phyloP scores from a whole-genome alignment of 2,113 vertebrate genomes.

The Murina feae region DNA sequence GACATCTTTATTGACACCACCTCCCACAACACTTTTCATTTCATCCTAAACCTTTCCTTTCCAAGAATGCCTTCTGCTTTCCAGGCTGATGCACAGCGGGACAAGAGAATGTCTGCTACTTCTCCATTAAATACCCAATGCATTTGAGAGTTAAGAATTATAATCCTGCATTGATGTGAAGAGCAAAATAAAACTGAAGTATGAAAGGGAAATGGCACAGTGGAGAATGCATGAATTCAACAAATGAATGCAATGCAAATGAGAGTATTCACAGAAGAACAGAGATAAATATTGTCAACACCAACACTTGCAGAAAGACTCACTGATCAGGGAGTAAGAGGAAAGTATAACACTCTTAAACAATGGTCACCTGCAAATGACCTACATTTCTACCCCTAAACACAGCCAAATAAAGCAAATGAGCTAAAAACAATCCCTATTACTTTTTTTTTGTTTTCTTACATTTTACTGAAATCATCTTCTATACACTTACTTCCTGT shows the following conservation, averaged over 20 bases:
- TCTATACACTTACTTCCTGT: conserved; percentile 49
- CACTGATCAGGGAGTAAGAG: not conserved
- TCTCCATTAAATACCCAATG: conserved; percentile 61
- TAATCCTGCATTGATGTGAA: conserved; percentile 48
- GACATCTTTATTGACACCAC: conserved; percentile 53
- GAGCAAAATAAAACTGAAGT: conserved; percentile 64
- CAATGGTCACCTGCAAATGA: not conserved
- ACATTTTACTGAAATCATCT: conserved; percentile 66
- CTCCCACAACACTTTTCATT: not conserved
- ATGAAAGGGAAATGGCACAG: conserved; percentile 62
- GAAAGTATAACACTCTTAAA: not conserved
- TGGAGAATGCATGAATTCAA: conserved; percentile 65
- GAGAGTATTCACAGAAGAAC: conserved; percentile 59
- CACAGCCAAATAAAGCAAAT: not conserved
- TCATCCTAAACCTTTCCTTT: not conserved
- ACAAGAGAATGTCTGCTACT: conserved; percentile 43
- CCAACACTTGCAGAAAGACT: conserved; percentile 45
- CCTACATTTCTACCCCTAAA: not conserved
- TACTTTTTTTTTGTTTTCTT: conserved; percentile 63
- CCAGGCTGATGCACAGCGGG: conserved; percentile 34
- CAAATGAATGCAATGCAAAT: conserved; percentile 51
- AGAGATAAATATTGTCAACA: conserved; percentile 68
- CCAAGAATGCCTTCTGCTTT: not conserved
- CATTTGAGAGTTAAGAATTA: conserved; percentile 63
- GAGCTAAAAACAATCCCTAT: conserved; percentile 42